Base-by-base conservation (phyloP, 2,888 invertebrate species). In the Escarpia spicata region DNA sequence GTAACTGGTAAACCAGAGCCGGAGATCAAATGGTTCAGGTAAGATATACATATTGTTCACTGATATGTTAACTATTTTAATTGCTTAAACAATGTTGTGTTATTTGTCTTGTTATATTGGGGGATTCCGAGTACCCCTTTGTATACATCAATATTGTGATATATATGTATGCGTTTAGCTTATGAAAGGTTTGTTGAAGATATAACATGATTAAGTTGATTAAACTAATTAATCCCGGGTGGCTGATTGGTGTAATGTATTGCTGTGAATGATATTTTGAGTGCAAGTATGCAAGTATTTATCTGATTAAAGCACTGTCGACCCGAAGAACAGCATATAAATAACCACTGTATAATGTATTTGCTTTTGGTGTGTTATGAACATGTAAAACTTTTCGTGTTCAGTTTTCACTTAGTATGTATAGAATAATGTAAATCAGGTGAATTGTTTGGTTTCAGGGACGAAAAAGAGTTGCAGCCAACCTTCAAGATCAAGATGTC, bases 1-100 rank as follows among this genome's bases (percentile, higher is more conserved):
- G 98, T 99, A 2, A 98, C 97, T 12, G 99, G 99, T 92, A 98
- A 98, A 96, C 99, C 99, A 92, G 97, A 98, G 3, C 99, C 99
- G 26, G 98, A 98, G 95, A 98, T 99, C 43, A 97, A 97, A 91
- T 99, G 99, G 99, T 97, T 98, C 93, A 98, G 98, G 95, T 98
- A 98, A 96, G 98, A 60, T 52, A 58, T 26, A 52, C 15, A 75
- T 26, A 26, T 15, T 60, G 52, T 52, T 52, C 9, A 52, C 52
- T 52, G 3, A 52, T 52, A 52, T 52, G 12, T 60, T 19, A 26
- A 12, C 60, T 1, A 60, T 60, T 12, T 60, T 10, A 10, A 60
- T 26, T 60, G 60, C 19, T 26, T 60, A 19, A 52, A 9, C 3
- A 3, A 12, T 52, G 52, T 19, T 60, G 60, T 19, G 60, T 75